phyloP scores from a whole-genome alignment of 2,113 vertebrate genomes.

The Pelmatolapia mariae region DNA sequence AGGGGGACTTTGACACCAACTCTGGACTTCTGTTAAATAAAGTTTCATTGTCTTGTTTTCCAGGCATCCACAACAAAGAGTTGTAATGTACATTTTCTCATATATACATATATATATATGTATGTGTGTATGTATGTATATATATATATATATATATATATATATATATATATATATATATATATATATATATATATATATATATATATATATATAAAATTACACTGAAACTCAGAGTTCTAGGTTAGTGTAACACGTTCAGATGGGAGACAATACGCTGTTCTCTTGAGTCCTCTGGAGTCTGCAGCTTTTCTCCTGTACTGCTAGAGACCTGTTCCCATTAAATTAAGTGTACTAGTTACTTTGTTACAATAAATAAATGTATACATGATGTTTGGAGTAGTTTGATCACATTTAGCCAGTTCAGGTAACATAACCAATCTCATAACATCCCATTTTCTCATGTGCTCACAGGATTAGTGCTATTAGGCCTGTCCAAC shows the following conservation, averaged over 20 bases:
- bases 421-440: background rate
- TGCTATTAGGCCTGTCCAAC: background rate
- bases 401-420: background rate
- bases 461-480: background rate
- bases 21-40: constrained; percentile 49
- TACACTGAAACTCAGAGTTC: constrained; percentile 47
- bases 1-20: constrained; percentile 77
- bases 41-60: constrained; percentile 78
- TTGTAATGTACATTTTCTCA: background rate
- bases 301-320: constrained; percentile 67
- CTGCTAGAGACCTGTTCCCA: constrained; percentile 76
- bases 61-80: constrained; percentile 77
- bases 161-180: too few relatives aligned
- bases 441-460: background rate
- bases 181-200: too few relatives aligned
- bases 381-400: constrained; percentile 28
- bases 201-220: background rate
- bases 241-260: constrained; percentile 12
- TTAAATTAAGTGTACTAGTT: constrained; percentile 94
- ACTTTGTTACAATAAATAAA: constrained; percentile 96
- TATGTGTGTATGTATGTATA: constrained; percentile 32
- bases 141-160: background rate
- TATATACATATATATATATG: constrained; percentile 78
- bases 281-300: constrained; percentile 20
- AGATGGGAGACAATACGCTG: constrained; percentile 65